phyloP scores from a whole-genome alignment of 2,888 invertebrate species.

The Mamestra brassicae region DNA sequence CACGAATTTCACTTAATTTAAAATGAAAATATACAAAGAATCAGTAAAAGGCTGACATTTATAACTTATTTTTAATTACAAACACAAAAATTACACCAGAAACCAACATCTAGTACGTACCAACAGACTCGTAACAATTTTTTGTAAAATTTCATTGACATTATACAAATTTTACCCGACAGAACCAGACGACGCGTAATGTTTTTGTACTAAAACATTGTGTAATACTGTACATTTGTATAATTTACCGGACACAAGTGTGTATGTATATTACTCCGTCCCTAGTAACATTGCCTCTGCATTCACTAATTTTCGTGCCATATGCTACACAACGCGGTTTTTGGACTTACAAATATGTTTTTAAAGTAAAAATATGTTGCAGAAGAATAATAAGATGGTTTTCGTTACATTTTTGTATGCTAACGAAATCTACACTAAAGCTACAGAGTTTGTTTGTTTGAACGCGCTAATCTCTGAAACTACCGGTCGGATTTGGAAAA shows the following conservation, averaged over 20 bases:
- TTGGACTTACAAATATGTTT: slow-evolving; percentile 15
- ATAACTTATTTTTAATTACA: background rate
- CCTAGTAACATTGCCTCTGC: slow-evolving; percentile 45
- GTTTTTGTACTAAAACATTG: slow-evolving; percentile 24
- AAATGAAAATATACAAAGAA: too few relatives aligned
- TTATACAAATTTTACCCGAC: slow-evolving; percentile 3
- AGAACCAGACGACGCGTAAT: background rate
- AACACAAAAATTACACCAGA: too few relatives aligned
- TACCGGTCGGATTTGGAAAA: too few relatives aligned
- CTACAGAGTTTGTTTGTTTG: too few relatives aligned
- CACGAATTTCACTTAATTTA: too few relatives aligned
- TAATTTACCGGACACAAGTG: slow-evolving; percentile 46
- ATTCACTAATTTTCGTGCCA: slow-evolving; percentile 49
- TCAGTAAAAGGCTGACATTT: background rate
- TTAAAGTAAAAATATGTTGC: background rate
- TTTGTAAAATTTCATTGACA: slow-evolving; percentile 20
- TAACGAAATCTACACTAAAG: background rate
- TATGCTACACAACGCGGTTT: slow-evolving; percentile 37
- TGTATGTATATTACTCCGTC: slow-evolving; percentile 18
- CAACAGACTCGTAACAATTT: background rate
- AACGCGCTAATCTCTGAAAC: too few relatives aligned
- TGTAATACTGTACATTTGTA: slow-evolving; percentile 41
- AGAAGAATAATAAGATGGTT: slow-evolving; percentile 5
- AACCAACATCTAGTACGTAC: background rate
- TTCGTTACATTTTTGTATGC: background rate